Base-by-base conservation (phyloP, 2,113 vertebrate genomes). In the Chinchilla lanigera region DNA sequence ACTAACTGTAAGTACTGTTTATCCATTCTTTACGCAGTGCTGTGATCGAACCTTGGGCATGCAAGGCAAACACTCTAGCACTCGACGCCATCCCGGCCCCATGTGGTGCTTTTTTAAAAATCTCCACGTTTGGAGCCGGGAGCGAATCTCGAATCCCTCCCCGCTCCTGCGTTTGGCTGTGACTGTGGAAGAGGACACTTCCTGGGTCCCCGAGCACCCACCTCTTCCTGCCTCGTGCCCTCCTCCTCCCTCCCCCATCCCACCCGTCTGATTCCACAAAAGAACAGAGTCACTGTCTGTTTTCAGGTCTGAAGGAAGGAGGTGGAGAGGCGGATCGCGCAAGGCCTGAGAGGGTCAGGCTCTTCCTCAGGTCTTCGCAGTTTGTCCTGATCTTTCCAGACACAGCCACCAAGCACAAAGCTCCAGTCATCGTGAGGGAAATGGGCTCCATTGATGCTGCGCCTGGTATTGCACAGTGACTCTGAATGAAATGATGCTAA, bases 351-450 rank as follows among this genome's bases (percentile, higher is more conserved):
- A 28, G 47, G 20, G 28, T 56, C 58, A 44, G 77, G 84, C 75
- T 96, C 50, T 87, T 90, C 75, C 35, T 58, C 80, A 50, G 54
- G 63, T 71, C 65, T 93, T 95, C 94, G 63, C 77, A 71, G 86
- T 85, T 20, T 28, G 82, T 12, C 52, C 38, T 73, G 38, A 77
- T 87, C 69, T 95, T 93, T 69, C 50, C 93, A 96, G 52, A 82
- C 69, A 47, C 2, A 88, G 90, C 90, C 94, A 92, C 88, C 69
- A 71, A 41, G 84, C 52, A 61, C 60, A 91, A 98, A 75, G 97
- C 95, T 94, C 96, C 90, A 95, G 93, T 98, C 96, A 96, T 89
- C 63, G 10, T 9, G 33, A 81, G 85, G 84, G 85, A 81, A 85
- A 92, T 63, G 94, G 9, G 87, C 56, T 77, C 81, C 69, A 65